phyloP scores from a whole-genome alignment of 2,797 vertebrate genomes.

The Clarias laeviceps region DNA sequence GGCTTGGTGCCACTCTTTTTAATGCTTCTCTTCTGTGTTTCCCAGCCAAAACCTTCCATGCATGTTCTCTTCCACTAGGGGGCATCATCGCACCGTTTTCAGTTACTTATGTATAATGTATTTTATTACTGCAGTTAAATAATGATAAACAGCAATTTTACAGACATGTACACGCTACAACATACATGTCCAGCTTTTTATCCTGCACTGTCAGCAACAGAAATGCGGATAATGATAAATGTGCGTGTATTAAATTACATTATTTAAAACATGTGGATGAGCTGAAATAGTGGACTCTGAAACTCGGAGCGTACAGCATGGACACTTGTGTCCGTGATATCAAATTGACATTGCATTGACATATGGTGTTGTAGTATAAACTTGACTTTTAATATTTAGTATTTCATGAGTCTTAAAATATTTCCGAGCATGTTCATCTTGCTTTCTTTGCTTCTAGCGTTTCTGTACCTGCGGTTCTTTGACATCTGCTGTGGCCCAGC shows the following conservation, averaged over 20 bases:
- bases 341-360: neutral
- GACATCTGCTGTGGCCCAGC: no score
- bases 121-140: neutral
- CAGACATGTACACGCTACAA: neutral
- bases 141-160: neutral
- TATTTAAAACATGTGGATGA: neutral
- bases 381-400: no score
- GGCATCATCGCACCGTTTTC: neutral
- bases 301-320: neutral
- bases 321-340: neutral
- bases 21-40: neutral
- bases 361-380: neutral
- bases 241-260: neutral
- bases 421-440: no score
- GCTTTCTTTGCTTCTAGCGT: no score
- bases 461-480: no score
- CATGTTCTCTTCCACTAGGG: neutral
- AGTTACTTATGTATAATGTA: no score
- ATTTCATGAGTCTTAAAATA: no score
- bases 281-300: neutral
- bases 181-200: neutral
- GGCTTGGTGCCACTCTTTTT: neutral
- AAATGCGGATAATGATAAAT: neutral
- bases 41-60: neutral
- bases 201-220: no score